phyloP scores from a whole-genome alignment of 2,113 vertebrate genomes.

The Grus americana region DNA sequence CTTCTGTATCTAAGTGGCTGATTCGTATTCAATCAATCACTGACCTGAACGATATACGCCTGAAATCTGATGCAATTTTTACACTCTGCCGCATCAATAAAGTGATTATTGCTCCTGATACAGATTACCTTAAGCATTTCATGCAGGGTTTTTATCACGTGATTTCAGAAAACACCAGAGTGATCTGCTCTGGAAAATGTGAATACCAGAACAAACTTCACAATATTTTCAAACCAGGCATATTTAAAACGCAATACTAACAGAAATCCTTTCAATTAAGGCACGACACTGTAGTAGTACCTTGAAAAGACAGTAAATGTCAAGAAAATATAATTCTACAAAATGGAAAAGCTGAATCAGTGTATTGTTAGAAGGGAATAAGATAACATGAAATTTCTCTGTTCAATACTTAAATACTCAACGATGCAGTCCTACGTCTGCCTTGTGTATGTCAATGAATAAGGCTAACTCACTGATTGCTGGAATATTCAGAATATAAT shows the following conservation, averaged over 20 bases:
- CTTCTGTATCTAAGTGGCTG: not conserved
- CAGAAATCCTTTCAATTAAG: not conserved
- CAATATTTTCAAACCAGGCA: not conserved
- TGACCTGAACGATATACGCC: fast-evolving
- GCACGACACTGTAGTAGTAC: fast-evolving
- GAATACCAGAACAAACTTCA: not conserved
- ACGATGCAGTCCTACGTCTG: not conserved
- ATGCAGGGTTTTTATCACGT: not conserved
- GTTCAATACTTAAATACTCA: not conserved
- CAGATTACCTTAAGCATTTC: not conserved
- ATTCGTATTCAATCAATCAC: not conserved
- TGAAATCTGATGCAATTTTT: not conserved
- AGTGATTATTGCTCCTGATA: not conserved
- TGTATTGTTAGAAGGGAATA: not conserved
- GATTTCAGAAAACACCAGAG: not conserved
- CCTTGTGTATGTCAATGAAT: fast-evolving
- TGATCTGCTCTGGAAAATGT: not conserved
- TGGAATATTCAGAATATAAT: not conserved
- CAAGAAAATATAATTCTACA: not conserved
- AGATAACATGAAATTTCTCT: not conserved
- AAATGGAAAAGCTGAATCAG: not conserved
- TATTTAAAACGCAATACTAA: not conserved
- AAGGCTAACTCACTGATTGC: not conserved
- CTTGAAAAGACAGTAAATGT: not conserved
- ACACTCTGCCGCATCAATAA: not conserved